These are phyloP conservation scores for Drosophila engyochracea DNA, from an alignment of 2,888 invertebrate genomes.

Conservation along the genomic window DNA sequence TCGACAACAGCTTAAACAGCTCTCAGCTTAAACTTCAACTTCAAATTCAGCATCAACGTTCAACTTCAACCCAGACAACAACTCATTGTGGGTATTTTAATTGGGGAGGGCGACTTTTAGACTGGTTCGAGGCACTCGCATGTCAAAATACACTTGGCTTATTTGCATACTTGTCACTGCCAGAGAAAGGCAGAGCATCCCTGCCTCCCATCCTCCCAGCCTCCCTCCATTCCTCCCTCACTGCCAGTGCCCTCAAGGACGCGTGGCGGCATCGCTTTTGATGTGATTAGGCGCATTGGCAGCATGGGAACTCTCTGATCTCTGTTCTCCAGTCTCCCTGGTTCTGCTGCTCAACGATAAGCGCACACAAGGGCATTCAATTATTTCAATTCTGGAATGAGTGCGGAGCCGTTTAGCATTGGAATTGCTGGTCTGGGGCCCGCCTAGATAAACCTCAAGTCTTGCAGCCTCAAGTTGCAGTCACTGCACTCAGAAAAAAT, in stretches of 20 bases:
- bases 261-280: slow-evolving; percentile 59
- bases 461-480: slow-evolving; percentile 6
- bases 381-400: slow-evolving; percentile 73
- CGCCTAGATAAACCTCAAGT: slow-evolving; percentile 54
- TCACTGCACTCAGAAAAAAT: not conserved
- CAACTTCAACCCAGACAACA: not conserved
- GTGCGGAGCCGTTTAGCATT: slow-evolving; percentile 62
- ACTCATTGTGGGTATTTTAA: slow-evolving; percentile 55
- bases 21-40: not conserved
- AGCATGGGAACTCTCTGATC: slow-evolving; percentile 21
- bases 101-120: slow-evolving; percentile 44
- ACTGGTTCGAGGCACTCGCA: slow-evolving; percentile 23
- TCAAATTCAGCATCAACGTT: not conserved
- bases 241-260: slow-evolving; percentile 56
- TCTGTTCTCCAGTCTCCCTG: not conserved
- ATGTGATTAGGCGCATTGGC: slow-evolving; percentile 60
- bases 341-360: slow-evolving; percentile 36
- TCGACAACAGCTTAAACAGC: slow-evolving; percentile 20
- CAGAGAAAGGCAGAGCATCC: slow-evolving; percentile 1
- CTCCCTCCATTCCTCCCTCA: not conserved
- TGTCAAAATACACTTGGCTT: slow-evolving; percentile 56
- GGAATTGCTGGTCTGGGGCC: slow-evolving; percentile 39
- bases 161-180: slow-evolving; percentile 63
- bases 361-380: slow-evolving; percentile 67
- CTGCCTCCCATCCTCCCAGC: too few species aligned